Evolutionary conservation across 2,113 vertebrate species (phyloP).

Genomic region (Pontoporia blainvillei): DNA sequence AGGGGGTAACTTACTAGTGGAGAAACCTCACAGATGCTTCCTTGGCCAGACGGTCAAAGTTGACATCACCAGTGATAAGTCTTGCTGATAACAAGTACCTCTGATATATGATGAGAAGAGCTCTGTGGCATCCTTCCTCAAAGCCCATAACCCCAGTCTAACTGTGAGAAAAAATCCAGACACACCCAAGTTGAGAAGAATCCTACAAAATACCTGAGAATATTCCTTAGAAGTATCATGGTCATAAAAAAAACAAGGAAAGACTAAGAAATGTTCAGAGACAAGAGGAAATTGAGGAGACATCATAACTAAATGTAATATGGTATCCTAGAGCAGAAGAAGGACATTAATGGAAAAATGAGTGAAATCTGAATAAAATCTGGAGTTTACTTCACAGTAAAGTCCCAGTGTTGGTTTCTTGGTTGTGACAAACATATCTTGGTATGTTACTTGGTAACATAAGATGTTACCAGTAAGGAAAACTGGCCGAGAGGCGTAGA

Average conservation of each 20-base stretch:
- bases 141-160: background rate
- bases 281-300: background rate
- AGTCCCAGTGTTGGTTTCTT: background rate
- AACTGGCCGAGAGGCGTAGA: accelerated
- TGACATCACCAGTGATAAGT: background rate
- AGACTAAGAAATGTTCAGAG: background rate
- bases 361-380: background rate
- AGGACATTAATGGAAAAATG: background rate
- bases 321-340: background rate
- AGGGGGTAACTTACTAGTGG: background rate
- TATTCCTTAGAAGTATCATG: background rate
- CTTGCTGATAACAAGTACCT: background rate
- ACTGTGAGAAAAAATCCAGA: background rate
- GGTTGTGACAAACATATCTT: background rate
- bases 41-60: no score
- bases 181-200: background rate
- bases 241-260: background rate
- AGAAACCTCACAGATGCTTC: background rate
- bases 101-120: no score
- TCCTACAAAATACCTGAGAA: background rate
- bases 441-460: no score
- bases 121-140: background rate
- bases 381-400: background rate
- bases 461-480: background rate
- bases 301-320: background rate